Conservation (phyloP, 2,797 vertebrate species). For the Enteromius paludinosus region DNA sequence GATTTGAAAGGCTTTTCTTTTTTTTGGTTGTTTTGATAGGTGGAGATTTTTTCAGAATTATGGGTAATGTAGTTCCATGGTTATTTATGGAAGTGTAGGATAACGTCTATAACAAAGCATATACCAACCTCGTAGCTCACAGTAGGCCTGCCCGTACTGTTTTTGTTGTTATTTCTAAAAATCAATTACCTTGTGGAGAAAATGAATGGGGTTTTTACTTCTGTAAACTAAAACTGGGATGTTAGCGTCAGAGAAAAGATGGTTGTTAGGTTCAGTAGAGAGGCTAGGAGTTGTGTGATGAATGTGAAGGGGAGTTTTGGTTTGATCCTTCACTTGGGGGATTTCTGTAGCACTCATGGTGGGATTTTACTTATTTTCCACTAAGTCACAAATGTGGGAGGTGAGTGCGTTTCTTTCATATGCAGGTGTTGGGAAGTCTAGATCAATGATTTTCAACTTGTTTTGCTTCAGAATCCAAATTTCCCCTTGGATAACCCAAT, state of each 20-base stretch:
- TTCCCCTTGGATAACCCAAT: neutral
- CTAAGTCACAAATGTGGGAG: neutral
- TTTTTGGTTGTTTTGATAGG: neutral
- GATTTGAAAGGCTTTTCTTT: neutral
- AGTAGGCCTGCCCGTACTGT: no score
- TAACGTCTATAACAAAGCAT: neutral
- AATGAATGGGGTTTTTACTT: neutral
- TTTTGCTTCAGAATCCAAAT: neutral
- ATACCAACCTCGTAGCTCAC: neutral
- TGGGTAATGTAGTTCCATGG: neutral
- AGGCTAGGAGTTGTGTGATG: neutral
- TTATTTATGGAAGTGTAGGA: no score
- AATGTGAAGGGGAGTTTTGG: neutral
- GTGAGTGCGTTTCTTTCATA: neutral
- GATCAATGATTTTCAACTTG: neutral
- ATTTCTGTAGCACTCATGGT: neutral
- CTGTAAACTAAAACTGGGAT: neutral
- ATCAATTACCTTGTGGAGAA: neutral
- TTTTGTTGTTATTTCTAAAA: neutral
- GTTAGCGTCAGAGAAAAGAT: neutral
- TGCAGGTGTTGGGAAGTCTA: neutral
- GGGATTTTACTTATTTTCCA: constrained; percentile 2
- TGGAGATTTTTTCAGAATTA: neutral
- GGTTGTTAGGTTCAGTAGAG: neutral
- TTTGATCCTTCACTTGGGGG: neutral